Evolutionary conservation across 2,888 invertebrate species (phyloP).

Genomic region (Augiades crinisus): DNA sequence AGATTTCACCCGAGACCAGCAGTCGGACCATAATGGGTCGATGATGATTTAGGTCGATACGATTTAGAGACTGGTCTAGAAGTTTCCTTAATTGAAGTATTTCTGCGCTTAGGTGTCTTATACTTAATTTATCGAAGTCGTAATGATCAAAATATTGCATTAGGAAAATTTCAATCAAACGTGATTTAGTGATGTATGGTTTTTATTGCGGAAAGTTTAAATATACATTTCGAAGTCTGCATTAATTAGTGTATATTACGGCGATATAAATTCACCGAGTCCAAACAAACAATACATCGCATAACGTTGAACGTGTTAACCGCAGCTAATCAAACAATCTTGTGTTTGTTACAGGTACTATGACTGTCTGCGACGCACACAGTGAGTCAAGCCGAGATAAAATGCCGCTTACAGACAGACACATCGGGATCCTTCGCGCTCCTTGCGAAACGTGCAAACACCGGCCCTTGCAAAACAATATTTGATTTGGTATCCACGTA

Average conservation of each 20-base stretch:
- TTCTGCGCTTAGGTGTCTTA: no score
- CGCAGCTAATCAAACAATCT: conserved; percentile 34
- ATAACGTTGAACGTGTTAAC: conserved; percentile 12
- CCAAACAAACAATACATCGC: conserved; percentile 11
- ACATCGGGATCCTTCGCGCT: conserved; percentile 37
- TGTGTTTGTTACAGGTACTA: conserved; percentile 65
- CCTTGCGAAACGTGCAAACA: conserved; percentile 16
- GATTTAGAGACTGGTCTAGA: no score
- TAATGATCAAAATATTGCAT: no score
- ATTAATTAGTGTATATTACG: not conserved
- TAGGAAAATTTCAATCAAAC: not conserved
- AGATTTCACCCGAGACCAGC: no score
- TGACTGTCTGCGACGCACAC: conserved; percentile 65
- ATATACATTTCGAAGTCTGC: not conserved
- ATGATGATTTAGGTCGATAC: no score
- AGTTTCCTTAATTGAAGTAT: no score
- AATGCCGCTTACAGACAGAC: conserved; percentile 56
- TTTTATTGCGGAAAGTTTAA: not conserved
- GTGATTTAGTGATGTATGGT: not conserved
- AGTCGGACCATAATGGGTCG: no score
- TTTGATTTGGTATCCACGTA: not conserved
- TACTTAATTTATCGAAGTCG: no score
- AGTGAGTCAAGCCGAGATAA: conserved; percentile 68
- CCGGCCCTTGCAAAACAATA: not conserved
- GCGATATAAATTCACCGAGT: conserved; percentile 8